Base-by-base conservation (phyloP, 2,797 vertebrate genomes). In the Amblyraja radiata region DNA sequence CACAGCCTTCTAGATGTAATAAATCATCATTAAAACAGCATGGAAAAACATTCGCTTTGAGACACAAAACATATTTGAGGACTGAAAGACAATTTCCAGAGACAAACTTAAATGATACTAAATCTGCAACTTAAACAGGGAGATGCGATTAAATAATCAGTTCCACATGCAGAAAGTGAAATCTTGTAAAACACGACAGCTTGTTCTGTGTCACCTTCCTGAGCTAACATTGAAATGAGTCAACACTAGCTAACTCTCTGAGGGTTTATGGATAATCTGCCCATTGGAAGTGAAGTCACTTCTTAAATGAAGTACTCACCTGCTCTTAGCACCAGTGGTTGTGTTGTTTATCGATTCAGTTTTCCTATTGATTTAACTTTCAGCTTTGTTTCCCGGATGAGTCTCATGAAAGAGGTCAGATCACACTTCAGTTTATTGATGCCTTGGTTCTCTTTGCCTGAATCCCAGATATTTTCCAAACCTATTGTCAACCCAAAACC, bases 71-170 rank as follows among this genome's bases (percentile, higher is more conserved):
- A 83, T 25, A 46, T 58, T 25, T 25, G 39, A 54, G 9, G 46
- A 83, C 23, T 23, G 23, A 83, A 54, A 54, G 80, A 83, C 46
- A 25, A 46, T 83, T 83, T 58, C 8, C 39, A 25, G 21, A 10
- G 46, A 58, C 46, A 46, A 83, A 58, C 46, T 83, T 23, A 81
- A 81, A 81, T 46, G 21, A 80, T 54, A 25, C 39, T 25, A 25
- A 83, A 28, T 58, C 21, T 23, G 46, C 11, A 54, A 83, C 21
- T 83, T 83, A 83, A 32, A 78, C 25, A 83, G 8, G 4, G 80
- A 83, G 18, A 54, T 83, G 54, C 46, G 25, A 83, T 83, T 83
- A 83, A 39, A 83, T 83, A 83, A 83, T 83, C 46, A 54, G 21
- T 83, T 21, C 39, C 80, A 83, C 8, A 80, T 21, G 36, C 21